Evolutionary conservation across 2,888 invertebrate genomes (phyloP), one percentile per base, ranked within the genome.

Genomic region (Pharmacophagus antenor): DNA sequence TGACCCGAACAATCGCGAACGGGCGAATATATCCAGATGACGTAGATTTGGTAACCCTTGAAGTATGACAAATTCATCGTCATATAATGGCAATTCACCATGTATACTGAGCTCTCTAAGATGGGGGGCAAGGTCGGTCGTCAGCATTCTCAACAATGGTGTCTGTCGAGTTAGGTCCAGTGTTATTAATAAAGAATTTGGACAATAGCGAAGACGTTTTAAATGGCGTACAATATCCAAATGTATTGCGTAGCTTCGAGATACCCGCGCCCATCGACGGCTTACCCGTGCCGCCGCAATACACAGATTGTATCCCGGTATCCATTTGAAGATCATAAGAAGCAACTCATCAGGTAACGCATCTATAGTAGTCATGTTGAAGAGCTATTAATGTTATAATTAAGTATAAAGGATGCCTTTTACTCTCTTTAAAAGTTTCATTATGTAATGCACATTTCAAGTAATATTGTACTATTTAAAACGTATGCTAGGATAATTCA

Each of bases 281-380:
- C 70, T 70, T 20, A 77, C 75, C n/a, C 58, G 63, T 12, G 64
- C 49, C 5, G 61, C 67, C 8, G 63, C 64, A 1, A 31, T 41
- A n/a, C 65, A 56, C 58, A 73, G 8, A 15, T 69, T 66, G 7
- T 61, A 57, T 2, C 67, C 59, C 6, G 67, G 62, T 25, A 76
- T 31, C 37, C 53, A 58, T 25, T 69, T 63, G 44, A 76, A 69
- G n/a, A 77, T 71, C 63, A 69, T 64, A 49, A 68, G 37, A 21
- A 76, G 41, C 20, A 76, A 57, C 56, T 75, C 77, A 46, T 73
- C 70, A 0, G 74, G 76, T 6, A 76, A 61, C 4, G 23, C 42
- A 42, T 42, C 17, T 42, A 42, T 42, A 42, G n/a, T 17, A 42
- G 17, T 17, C 42, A 42, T 42, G 5, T 42, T 31, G 10, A 31